Percentiles rank a stretch among this genome's conserved stretches.
These are phyloP conservation scores for Threskiornis aethiopicus DNA, from an alignment of 2,797 vertebrate species.

Conservation along the genomic window DNA sequence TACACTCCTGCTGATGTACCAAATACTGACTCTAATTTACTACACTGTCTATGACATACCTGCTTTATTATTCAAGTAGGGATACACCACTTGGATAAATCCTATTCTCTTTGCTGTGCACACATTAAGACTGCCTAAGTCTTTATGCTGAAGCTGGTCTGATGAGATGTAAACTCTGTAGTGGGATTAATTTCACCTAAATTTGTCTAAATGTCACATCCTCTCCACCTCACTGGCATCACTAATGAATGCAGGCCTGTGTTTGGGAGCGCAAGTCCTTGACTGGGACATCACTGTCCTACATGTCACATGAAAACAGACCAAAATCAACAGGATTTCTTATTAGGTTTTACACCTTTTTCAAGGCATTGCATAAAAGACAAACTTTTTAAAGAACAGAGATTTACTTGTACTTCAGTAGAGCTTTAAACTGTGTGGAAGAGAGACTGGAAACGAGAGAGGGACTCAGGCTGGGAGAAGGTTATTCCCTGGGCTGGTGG, in stretches of 20 bases:
- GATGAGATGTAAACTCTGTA: background rate
- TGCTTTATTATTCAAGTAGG: background rate
- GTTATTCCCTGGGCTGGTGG: background rate
- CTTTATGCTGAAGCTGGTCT: background rate
- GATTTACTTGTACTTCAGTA: background rate
- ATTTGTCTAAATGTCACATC: background rate
- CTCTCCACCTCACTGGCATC: background rate
- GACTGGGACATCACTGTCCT: background rate
- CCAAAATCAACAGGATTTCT: background rate
- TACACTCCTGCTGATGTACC: background rate
- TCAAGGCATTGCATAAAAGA: background rate
- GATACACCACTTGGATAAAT: background rate
- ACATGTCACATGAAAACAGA: background rate
- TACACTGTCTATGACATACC: background rate
- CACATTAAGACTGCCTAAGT: background rate
- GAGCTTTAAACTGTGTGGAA: background rate
- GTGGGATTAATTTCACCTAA: background rate
- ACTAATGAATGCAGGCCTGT: background rate
- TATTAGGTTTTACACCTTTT: background rate
- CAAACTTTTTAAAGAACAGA: background rate
- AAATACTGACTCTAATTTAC: background rate
- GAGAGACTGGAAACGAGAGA: background rate
- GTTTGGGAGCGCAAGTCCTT: background rate
- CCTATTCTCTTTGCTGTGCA: background rate
- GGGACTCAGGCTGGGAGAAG: fast-evolving